Base-by-base conservation (phyloP, 2,888 invertebrate species). In the Drosophila affinis region DNA sequence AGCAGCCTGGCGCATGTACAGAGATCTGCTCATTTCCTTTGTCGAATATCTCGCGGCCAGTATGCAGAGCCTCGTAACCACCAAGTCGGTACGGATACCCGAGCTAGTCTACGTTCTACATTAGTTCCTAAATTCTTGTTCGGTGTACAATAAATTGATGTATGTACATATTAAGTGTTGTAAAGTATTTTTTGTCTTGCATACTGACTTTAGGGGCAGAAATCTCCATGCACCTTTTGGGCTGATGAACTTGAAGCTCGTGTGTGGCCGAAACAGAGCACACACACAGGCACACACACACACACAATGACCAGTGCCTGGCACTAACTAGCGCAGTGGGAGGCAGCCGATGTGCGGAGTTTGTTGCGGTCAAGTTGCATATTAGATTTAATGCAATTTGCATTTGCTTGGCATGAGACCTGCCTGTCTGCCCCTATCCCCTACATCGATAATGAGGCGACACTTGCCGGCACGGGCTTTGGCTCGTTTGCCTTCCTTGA, bases 331-430 rank as follows among this genome's bases (percentile, higher is more conserved):
- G 39, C 14, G 39, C 2, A 6, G 21, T 10, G 21, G 14, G 12
- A 52, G 46, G 39, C 29, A 29, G 34, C 54, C 47, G 47, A 27
- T 24, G 27, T 77, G 69, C 74, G 80, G 71, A 81, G 87, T 76
- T 83, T 78, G 72, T 76, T 83, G 83, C 63, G 83, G 83, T 88
- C 70, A 49, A 68, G 62, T 58, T 75, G 89, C 76, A 88, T 87
- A 88, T 83, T 87, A 83, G 89, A 87, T 84, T 76, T 81, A 81
- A 83, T 83, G 81, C 76, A 84, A 83, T 83, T 83, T 83, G 74
- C 75, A 87, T 83, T 83, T 73, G 72, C 68, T 68, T 24, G 51
- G 61, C 17, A 29, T 62, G 53, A 6, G 14, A 14, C 45, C 49
- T 29, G 29, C 45, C 48, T 44, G 57, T 32, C 57, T 44, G 57